Evolutionary conservation across 2,888 invertebrate species (phyloP).

Genomic region (Taenaris catops): DNA sequence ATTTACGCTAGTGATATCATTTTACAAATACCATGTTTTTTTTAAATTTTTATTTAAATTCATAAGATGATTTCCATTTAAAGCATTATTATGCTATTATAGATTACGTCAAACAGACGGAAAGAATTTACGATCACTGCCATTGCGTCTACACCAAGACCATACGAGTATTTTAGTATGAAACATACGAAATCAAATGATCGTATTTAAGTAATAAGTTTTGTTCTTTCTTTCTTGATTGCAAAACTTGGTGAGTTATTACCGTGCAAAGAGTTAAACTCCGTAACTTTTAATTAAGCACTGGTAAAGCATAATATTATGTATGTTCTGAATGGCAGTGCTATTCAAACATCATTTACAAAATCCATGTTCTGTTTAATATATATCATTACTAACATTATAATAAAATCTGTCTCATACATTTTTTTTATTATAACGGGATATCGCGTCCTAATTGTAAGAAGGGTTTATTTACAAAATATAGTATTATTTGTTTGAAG

Average conservation of each 20-base stretch:
- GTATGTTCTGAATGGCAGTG: constrained; percentile 16
- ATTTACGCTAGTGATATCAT: constrained; percentile 49
- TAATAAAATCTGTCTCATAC: constrained; percentile 30
- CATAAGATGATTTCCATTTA: constrained; percentile 75
- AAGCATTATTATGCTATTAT: constrained; percentile 72
- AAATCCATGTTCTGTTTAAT: constrained; percentile 12
- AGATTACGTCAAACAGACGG: constrained; percentile 20
- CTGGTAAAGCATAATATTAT: too few relatives aligned
- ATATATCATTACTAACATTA: constrained; percentile 10
- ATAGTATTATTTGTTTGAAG: constrained; percentile 63
- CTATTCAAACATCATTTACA: constrained; percentile 11
- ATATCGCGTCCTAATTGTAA: constrained; percentile 52
- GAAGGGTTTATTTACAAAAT: constrained; percentile 70
- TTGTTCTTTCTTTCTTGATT: too few relatives aligned
- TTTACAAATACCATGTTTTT: constrained; percentile 59
- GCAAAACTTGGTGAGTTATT: too few relatives aligned
- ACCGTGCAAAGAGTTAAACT: too few relatives aligned
- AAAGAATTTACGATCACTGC: constrained; percentile 13
- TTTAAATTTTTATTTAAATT: constrained; percentile 68
- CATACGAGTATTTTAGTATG: too few relatives aligned
- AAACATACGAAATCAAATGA: too few relatives aligned
- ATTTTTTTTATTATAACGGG: too few relatives aligned
- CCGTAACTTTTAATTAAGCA: too few relatives aligned
- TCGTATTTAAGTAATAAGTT: too few relatives aligned
- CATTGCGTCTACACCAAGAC: too few relatives aligned